Evolutionary conservation across 2,797 vertebrate species (phyloP).

Genomic region (Mus minutoides): DNA sequence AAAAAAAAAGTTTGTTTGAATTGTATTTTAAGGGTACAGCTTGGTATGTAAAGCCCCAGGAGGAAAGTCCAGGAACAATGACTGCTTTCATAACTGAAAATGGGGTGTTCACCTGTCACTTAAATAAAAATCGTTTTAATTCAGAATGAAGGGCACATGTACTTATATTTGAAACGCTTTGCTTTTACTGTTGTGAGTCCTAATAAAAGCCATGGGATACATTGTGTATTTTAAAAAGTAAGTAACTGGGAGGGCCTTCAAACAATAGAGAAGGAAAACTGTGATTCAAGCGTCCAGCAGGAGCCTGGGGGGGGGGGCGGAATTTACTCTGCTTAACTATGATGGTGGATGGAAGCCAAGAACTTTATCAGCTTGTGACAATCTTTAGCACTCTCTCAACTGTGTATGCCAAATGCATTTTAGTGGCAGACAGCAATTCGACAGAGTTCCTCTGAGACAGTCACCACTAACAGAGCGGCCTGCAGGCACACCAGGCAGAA

Average conservation of each 20-base stretch:
- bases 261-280: constrained; percentile 56
- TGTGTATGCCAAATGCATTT: constrained; percentile 53
- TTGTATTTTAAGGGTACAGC: constrained; percentile 67
- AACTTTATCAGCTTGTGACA: constrained; percentile 59
- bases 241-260: constrained; percentile 16
- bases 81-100: constrained; percentile 62
- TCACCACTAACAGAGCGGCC: constrained; percentile 49
- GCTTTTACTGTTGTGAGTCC: constrained; percentile 62
- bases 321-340: constrained; percentile 54
- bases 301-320: constrained; percentile 40
- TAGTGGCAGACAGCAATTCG: constrained; percentile 61
- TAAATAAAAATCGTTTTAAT: constrained; percentile 76
- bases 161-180: constrained; percentile 69
- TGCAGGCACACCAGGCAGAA: constrained; percentile 17
- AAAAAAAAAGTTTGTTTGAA: constrained; percentile 66
- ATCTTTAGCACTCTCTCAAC: constrained; percentile 52
- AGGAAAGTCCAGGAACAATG: constrained; percentile 61
- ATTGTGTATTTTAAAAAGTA: constrained; percentile 59
- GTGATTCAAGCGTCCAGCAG: constrained; percentile 59
- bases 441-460: constrained; percentile 54
- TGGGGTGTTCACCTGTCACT: constrained; percentile 53
- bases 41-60: constrained; percentile 58
- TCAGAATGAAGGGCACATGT: constrained; percentile 60
- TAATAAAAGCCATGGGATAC: constrained; percentile 67
- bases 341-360: constrained; percentile 58